phyloP scores from a whole-genome alignment of 2,888 invertebrate species.

The Tenthredo amoena region DNA sequence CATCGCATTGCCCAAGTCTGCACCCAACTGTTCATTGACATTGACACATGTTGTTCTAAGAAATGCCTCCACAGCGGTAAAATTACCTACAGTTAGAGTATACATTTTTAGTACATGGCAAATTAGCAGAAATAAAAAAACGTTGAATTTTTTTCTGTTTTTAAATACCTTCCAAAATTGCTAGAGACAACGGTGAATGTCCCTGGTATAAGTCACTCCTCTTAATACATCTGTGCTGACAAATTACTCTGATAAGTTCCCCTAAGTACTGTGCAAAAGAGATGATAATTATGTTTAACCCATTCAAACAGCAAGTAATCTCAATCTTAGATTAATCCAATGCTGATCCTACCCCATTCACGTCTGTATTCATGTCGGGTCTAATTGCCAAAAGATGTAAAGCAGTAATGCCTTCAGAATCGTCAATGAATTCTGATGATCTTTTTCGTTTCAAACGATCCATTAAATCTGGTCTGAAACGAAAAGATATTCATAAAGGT shows the following conservation, averaged over 20 bases:
- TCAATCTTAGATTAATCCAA: neutral
- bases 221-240: slow-evolving; percentile 60
- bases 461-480: slow-evolving; percentile 13
- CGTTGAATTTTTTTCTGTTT: neutral
- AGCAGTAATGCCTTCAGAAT: slow-evolving; percentile 70
- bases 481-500: slow-evolving; percentile 55
- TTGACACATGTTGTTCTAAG: slow-evolving; percentile 8
- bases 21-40: slow-evolving; percentile 38
- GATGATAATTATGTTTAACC: neutral
- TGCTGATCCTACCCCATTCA: slow-evolving; percentile 37
- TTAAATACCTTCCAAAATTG: slow-evolving; percentile 71
- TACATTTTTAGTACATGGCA: neutral
- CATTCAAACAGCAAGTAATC: neutral
- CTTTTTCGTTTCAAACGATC: slow-evolving; percentile 16
- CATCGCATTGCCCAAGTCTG: slow-evolving; percentile 42
- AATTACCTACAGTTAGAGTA: slow-evolving; percentile 29
- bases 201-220: slow-evolving; percentile 70
- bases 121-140: neutral
- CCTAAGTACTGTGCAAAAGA: slow-evolving; percentile 58
- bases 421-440: slow-evolving; percentile 57
- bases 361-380: slow-evolving; percentile 69
- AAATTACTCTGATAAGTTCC: slow-evolving; percentile 63
- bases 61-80: slow-evolving; percentile 14
- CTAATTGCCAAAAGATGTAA: slow-evolving; percentile 74
- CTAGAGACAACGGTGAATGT: slow-evolving; percentile 73